Percentiles rank a stretch among this genome's conserved stretches.
phyloP scores from a whole-genome alignment of 2,113 vertebrate species.

The Tetrao urogallus region DNA sequence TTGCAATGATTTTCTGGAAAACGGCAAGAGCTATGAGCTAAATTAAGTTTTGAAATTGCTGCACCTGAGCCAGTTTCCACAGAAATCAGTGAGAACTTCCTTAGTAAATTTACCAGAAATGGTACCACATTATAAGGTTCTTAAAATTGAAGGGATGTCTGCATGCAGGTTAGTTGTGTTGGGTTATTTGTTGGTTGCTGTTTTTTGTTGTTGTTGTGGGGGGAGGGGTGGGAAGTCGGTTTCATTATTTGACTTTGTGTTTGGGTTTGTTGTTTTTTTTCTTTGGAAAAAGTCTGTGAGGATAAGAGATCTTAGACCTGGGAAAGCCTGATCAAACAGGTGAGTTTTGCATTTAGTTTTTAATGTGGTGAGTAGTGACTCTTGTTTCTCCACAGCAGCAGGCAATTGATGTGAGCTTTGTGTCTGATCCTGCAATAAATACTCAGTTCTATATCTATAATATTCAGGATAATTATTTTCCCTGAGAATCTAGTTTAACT shows the following conservation, averaged over 20 bases:
- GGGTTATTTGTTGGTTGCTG: background rate
- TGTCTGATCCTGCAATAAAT: background rate
- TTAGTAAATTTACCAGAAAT: background rate
- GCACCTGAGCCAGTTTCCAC: background rate
- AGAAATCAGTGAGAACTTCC: background rate
- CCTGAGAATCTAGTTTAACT: background rate
- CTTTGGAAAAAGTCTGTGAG: background rate
- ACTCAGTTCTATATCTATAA: background rate
- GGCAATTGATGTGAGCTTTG: background rate
- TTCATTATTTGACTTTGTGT: background rate
- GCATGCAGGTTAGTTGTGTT: background rate
- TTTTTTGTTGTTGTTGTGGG: background rate
- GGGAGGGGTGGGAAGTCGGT: background rate
- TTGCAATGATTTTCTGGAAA: slow-evolving; percentile 36
- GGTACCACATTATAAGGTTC: background rate
- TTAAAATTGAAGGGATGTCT: background rate
- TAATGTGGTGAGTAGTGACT: background rate
- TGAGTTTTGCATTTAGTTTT: background rate
- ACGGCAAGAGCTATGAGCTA: background rate
- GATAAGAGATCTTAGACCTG: background rate
- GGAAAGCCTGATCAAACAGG: background rate
- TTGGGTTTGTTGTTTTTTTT: background rate
- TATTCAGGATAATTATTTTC: background rate
- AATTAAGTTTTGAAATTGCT: slow-evolving; percentile 27
- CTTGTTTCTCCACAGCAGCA: background rate